Evolutionary conservation across 2,113 vertebrate genomes (phyloP).

Genomic region (Paralichthys olivaceus): DNA sequence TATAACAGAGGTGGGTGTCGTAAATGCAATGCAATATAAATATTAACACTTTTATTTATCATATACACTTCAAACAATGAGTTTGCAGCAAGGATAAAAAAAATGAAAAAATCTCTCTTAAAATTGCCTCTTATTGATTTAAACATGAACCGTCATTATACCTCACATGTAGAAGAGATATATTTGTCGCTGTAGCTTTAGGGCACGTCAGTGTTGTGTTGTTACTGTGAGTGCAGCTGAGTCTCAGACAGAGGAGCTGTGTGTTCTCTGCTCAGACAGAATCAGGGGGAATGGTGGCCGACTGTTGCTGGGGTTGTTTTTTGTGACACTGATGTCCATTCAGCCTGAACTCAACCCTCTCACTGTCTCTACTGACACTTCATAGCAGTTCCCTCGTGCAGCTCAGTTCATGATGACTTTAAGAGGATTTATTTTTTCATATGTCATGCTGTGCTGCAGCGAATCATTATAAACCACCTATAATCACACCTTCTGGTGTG

Average conservation of each 20-base stretch:
- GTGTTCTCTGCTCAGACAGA: constrained; percentile 44
- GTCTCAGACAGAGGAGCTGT: constrained; percentile 54
- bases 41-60: not conserved
- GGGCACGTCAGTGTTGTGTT: not conserved
- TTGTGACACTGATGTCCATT: constrained; percentile 49
- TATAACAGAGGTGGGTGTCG: not conserved
- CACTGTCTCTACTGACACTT: constrained; percentile 31
- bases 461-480: not conserved
- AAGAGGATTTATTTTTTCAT: constrained; percentile 23
- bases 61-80: not conserved
- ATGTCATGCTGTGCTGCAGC: constrained; percentile 3
- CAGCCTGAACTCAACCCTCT: constrained; percentile 48
- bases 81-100: not conserved
- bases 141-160: not conserved
- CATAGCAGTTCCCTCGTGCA: constrained; percentile 30
- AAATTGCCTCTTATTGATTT: not conserved
- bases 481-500: no score
- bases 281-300: constrained; percentile 62
- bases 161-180: not conserved
- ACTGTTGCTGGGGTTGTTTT: constrained; percentile 53
- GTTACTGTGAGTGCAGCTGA: constrained; percentile 33
- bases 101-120: not conserved
- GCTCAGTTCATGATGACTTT: constrained; percentile 35
- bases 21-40: not conserved
- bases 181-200: constrained; percentile 5